Conservation (phyloP, 2,113 vertebrate species). For the Hippolais icterina region DNA sequence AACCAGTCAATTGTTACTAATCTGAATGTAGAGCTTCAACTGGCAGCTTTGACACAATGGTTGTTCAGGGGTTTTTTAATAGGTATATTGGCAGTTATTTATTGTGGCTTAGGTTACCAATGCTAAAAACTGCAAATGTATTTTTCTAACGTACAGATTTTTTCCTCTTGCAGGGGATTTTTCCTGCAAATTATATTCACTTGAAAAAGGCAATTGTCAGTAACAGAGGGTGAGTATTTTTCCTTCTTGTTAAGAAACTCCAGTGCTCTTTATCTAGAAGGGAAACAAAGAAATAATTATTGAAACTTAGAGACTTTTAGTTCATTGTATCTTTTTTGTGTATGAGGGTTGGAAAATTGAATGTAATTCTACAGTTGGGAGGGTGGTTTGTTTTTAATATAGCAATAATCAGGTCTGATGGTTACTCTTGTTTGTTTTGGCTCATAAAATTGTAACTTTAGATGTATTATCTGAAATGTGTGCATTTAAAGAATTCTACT, state of each 20-base stretch:
- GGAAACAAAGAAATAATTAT: background rate
- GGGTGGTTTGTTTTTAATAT: background rate
- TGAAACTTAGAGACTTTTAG: background rate
- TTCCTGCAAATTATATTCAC: constrained; percentile 83
- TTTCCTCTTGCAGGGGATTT: constrained; percentile 78
- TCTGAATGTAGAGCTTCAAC: background rate
- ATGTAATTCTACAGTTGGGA: background rate
- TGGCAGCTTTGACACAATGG: background rate
- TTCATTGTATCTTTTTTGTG: background rate
- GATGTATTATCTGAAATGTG: background rate
- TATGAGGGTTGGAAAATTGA: background rate
- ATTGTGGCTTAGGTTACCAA: background rate
- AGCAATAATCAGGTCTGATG: background rate
- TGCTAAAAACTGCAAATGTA: background rate
- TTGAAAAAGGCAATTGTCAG: constrained; percentile 84
- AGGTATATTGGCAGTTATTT: background rate
- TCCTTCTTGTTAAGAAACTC: background rate
- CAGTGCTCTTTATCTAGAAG: background rate
- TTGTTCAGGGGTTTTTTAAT: background rate
- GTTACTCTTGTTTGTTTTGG: background rate
- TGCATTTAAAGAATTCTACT: background rate
- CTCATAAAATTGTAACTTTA: background rate
- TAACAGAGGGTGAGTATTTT: constrained; percentile 82
- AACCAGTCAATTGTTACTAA: background rate
- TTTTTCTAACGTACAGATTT: constrained; percentile 9